Percentiles rank a stretch among this genome's conserved stretches.
These are phyloP conservation scores for Drosophila kepulauana DNA, from an alignment of 1,140 invertebrate species.

Conservation along the genomic window DNA sequence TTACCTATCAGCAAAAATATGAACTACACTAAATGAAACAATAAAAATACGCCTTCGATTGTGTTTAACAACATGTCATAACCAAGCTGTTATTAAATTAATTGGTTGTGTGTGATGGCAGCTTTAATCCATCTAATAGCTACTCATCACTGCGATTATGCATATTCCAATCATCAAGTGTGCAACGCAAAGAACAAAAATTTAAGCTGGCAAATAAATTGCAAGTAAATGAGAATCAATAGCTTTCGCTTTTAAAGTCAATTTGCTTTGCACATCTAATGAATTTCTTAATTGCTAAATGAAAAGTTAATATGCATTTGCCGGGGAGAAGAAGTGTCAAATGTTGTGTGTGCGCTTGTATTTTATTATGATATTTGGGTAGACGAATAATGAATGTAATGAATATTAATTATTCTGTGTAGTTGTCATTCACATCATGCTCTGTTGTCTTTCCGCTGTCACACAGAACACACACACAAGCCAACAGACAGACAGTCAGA, in stretches of 20 bases:
- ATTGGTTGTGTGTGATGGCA: no score
- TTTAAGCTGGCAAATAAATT: no score
- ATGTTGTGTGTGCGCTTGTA: not conserved
- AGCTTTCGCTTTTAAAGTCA: not conserved
- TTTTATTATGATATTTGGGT: constrained; percentile 6
- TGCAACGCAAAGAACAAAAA: no score
- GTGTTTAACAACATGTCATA: no score
- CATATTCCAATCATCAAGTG: no score
- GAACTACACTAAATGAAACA: no score
- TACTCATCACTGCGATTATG: no score
- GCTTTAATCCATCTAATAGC: no score
- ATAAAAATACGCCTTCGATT: no score
- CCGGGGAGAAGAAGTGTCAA: not conserved
- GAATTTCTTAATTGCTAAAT: not conserved
- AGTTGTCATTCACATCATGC: constrained; percentile 10
- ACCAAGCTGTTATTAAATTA: no score
- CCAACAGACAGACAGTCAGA: not conserved
- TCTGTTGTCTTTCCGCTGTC: constrained; percentile 7
- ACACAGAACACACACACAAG: constrained; percentile 10
- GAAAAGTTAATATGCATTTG: not conserved
- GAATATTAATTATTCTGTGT: constrained; percentile 17
- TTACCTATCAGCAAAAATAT: no score
- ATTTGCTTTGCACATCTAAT: not conserved
- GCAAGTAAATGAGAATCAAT: not conserved
- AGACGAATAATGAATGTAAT: constrained; percentile 10